phyloP scores from a whole-genome alignment of 2,888 invertebrate genomes.

The Cheilosia urbana region DNA sequence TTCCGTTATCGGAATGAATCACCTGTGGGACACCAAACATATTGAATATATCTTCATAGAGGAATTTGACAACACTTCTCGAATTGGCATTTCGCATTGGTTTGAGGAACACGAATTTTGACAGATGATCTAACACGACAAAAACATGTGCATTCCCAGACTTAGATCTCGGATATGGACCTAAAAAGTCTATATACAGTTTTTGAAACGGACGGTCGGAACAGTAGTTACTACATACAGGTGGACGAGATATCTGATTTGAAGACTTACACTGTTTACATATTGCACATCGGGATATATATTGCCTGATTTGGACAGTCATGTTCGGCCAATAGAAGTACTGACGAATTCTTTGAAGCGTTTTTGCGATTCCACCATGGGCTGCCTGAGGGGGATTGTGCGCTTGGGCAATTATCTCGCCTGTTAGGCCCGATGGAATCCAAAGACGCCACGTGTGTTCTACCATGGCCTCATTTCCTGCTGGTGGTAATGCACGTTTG shows the following conservation, averaged over 20 bases:
- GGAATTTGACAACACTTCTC: too few relatives aligned
- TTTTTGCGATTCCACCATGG: too few relatives aligned
- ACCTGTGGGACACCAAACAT: too few relatives aligned
- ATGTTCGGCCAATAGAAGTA: too few relatives aligned
- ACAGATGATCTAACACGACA: too few relatives aligned
- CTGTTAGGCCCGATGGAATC: constrained; percentile 24
- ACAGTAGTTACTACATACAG: neutral
- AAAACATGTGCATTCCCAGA: neutral
- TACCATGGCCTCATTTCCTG: neutral
- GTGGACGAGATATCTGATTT: neutral
- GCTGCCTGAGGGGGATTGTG: constrained; percentile 37
- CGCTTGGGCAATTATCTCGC: constrained; percentile 17
- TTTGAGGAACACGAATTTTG: too few relatives aligned
- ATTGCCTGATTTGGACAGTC: too few relatives aligned
- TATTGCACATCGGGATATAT: too few relatives aligned
- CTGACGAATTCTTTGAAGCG: too few relatives aligned
- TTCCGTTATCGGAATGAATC: too few relatives aligned
- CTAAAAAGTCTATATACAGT: neutral
- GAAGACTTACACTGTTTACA: too few relatives aligned
- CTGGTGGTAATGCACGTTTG: neutral
- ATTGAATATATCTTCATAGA: too few relatives aligned
- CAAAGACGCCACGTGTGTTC: constrained; percentile 24
- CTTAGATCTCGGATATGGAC: constrained; percentile 11
- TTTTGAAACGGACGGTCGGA: neutral
- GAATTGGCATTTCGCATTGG: neutral